Evolutionary conservation across 2,888 invertebrate genomes (phyloP).

Genomic region (Elegia similella): DNA sequence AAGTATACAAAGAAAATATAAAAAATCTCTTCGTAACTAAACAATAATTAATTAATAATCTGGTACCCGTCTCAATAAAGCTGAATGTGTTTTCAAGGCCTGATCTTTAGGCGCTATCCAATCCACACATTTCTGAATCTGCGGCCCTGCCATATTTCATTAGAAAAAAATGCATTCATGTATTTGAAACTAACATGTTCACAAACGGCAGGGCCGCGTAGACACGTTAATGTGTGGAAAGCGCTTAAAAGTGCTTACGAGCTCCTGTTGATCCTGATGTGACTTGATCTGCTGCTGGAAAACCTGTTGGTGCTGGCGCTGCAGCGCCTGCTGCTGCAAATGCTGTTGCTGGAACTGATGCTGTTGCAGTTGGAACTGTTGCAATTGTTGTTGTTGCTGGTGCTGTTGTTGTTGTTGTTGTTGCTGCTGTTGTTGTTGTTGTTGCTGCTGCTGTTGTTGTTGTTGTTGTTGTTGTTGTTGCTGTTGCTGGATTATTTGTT

Average conservation of each 20-base stretch:
- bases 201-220: too few species aligned
- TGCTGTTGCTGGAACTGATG: constrained; percentile 50
- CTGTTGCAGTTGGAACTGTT: constrained; percentile 52
- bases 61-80: too few species aligned
- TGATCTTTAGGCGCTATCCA: too few species aligned
- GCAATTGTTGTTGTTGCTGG: constrained; percentile 60
- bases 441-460: constrained; percentile 28
- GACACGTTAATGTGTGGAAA: neutral
- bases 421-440: constrained; percentile 47
- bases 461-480: constrained; percentile 59
- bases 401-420: constrained; percentile 56
- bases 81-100: too few species aligned
- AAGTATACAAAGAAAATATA: too few species aligned
- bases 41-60: too few species aligned
- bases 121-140: too few species aligned
- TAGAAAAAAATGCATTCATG: too few species aligned
- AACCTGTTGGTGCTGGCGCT: constrained; percentile 74
- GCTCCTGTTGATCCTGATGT: constrained; percentile 78
- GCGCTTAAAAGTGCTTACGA: constrained; percentile 40
- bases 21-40: too few species aligned
- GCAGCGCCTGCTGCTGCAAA: constrained; percentile 59
- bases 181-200: too few species aligned
- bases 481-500: constrained; percentile 74
- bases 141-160: too few species aligned
- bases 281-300: constrained; percentile 83